A percentile compares a stretch with the other conserved stretches of the same genome.
These are phyloP conservation scores for Merodon equestris DNA, from an alignment of 2,888 invertebrate species.

Conservation along the genomic window DNA sequence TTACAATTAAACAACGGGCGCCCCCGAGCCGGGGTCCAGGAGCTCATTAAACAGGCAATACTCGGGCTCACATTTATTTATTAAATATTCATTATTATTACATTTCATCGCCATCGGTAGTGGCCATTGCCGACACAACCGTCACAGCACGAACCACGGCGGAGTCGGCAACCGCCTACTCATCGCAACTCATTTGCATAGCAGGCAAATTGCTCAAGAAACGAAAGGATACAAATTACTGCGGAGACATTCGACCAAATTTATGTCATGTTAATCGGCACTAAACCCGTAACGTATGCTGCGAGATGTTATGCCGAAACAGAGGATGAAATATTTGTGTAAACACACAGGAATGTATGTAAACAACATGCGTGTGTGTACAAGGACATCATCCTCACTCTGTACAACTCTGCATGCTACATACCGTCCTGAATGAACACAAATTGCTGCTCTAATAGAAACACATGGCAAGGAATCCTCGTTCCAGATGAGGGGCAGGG, in stretches of 20 bases:
- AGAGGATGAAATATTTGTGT: not conserved
- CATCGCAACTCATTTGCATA: conserved; percentile 28
- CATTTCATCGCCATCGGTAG: conserved; percentile 13
- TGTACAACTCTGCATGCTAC: too few species aligned
- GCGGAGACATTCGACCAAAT: conserved; percentile 5
- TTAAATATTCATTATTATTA: conserved; percentile 38
- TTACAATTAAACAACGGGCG: conserved; percentile 11
- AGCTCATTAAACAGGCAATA: conserved; percentile 9
- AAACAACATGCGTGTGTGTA: too few species aligned
- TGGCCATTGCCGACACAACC: not conserved
- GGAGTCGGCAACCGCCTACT: conserved; percentile 3
- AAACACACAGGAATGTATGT: too few species aligned
- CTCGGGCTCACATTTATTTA: conserved; percentile 9
- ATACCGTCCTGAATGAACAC: conserved; percentile 11
- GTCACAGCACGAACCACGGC: too few species aligned
- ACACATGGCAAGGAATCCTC: not conserved
- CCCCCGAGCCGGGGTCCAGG: conserved; percentile 6
- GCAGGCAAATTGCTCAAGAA: conserved; percentile 14
- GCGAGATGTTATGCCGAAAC: not conserved
- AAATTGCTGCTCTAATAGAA: conserved; percentile 32
- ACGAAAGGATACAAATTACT: conserved; percentile 30
- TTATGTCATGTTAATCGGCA: conserved; percentile 37
- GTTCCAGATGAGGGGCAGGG: too few species aligned
- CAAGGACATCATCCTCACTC: too few species aligned
- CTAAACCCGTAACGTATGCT: conserved; percentile 13